phyloP scores from a whole-genome alignment of 2,888 invertebrate species.

The Pterostichus madidus region DNA sequence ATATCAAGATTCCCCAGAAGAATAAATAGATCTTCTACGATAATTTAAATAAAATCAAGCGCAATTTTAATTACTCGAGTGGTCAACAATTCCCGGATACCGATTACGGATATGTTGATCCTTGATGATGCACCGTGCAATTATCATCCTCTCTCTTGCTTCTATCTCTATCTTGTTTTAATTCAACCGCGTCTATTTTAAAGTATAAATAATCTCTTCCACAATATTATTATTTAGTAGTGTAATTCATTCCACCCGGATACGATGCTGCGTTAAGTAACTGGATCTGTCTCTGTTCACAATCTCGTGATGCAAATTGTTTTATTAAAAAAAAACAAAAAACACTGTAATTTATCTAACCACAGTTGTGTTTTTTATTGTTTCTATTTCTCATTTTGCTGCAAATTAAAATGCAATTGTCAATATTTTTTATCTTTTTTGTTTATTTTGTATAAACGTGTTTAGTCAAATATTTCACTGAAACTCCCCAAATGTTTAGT shows the following conservation, averaged over 20 bases:
- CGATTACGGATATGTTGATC: constrained; percentile 60
- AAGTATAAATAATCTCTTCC: constrained; percentile 46
- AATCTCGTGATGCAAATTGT: constrained; percentile 37
- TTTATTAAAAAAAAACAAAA: constrained; percentile 6
- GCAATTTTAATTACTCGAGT: constrained; percentile 26
- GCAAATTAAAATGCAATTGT: constrained; percentile 39
- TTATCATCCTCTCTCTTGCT: constrained; percentile 42
- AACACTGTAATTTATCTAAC: constrained; percentile 50
- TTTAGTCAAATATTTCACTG: background rate
- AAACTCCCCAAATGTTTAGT: background rate
- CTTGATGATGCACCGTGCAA: constrained; percentile 54
- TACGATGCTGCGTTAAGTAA: constrained; percentile 32
- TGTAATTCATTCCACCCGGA: constrained; percentile 54
- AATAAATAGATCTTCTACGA: constrained; percentile 12
- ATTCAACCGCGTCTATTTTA: constrained; percentile 39
- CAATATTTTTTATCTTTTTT: constrained; percentile 7
- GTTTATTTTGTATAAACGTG: background rate
- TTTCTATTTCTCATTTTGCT: constrained; percentile 14
- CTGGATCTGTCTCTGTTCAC: constrained; percentile 24
- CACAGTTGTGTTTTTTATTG: constrained; percentile 32
- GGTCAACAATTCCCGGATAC: constrained; percentile 60
- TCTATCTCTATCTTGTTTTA: constrained; percentile 9
- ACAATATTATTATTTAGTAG: constrained; percentile 51
- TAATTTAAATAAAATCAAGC: constrained; percentile 55
- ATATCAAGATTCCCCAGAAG: background rate